These are phyloP conservation scores for Zenarchopterus dispar DNA, from an alignment of 2,797 vertebrate species.

Conservation along the genomic window DNA sequence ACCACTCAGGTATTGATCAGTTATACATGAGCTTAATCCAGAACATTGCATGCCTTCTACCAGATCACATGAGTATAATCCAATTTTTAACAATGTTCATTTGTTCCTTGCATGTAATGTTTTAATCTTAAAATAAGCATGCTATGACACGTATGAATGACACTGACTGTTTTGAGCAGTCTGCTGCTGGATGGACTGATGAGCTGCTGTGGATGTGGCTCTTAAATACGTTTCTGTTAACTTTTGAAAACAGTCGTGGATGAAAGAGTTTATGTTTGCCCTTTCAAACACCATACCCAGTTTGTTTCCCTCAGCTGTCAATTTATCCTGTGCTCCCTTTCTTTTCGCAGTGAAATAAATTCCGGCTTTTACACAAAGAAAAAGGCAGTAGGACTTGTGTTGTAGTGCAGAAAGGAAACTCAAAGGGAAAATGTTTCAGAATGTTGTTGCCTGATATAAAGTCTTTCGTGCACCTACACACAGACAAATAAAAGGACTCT, in stretches of 20 bases:
- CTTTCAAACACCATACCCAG: neutral
- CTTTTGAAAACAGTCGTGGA: neutral
- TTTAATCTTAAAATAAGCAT: constrained; percentile 2
- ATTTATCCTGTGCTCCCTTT: too few relatives aligned
- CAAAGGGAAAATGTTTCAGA: too few relatives aligned
- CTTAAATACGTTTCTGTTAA: neutral
- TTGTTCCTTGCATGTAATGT: constrained; percentile 9
- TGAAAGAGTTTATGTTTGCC: neutral
- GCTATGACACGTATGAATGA: neutral
- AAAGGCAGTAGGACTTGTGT: too few relatives aligned
- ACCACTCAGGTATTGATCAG: constrained; percentile 55
- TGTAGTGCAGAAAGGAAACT: too few relatives aligned
- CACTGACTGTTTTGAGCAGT: neutral
- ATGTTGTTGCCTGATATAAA: too few relatives aligned
- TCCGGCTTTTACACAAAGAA: too few relatives aligned
- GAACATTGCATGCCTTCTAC: constrained; percentile 18
- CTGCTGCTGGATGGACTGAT: neutral
- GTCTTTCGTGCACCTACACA: too few relatives aligned
- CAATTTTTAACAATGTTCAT: constrained; percentile 21
- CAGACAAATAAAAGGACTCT: too few relatives aligned
- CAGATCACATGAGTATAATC: constrained; percentile 28
- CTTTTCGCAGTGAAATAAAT: too few relatives aligned
- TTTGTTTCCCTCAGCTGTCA: too few relatives aligned
- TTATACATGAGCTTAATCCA: constrained; percentile 38
- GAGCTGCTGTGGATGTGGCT: neutral